These are phyloP conservation scores for Leptonema lineaticorne DNA, from an alignment of 1,140 invertebrate species.

Conservation along the genomic window DNA sequence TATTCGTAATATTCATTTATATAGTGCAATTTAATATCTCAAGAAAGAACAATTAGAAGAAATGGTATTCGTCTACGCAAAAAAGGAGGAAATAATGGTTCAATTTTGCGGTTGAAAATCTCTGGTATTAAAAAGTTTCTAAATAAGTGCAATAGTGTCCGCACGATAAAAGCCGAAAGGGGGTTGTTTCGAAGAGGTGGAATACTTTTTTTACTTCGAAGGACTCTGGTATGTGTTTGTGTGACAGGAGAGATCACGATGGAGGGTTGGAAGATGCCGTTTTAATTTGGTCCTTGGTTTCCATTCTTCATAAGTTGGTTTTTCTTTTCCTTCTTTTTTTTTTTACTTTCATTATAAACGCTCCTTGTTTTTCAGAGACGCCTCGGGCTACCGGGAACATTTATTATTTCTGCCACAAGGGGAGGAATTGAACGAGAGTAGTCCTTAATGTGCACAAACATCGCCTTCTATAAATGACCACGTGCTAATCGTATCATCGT, in stretches of 20 bases:
- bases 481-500: not conserved
- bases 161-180: conserved; percentile 8
- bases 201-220: conserved; percentile 10
- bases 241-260: conserved; percentile 30
- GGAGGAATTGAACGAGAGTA: not conserved
- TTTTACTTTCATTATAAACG: conserved; percentile 35
- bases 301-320: conserved; percentile 38
- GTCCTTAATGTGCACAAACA: conserved; percentile 2
- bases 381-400: conserved; percentile 36
- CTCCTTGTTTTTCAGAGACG: conserved; percentile 37
- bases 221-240: not conserved
- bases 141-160: conserved; percentile 18
- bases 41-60: too few species aligned
- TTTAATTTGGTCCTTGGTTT: conserved; percentile 42
- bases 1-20: too few species aligned
- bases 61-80: too few species aligned
- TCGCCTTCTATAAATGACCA: conserved; percentile 9
- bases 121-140: not conserved
- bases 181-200: not conserved
- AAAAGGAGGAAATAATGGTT: not conserved
- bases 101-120: not conserved
- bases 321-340: conserved; percentile 41
- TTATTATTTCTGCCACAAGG: conserved; percentile 37
- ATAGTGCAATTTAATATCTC: too few species aligned
- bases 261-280: conserved; percentile 37